Evolutionary conservation across 2,797 vertebrate genomes (phyloP), one percentile per base, ranked within the genome.

Genomic region (Anisognathus igniventris): DNA sequence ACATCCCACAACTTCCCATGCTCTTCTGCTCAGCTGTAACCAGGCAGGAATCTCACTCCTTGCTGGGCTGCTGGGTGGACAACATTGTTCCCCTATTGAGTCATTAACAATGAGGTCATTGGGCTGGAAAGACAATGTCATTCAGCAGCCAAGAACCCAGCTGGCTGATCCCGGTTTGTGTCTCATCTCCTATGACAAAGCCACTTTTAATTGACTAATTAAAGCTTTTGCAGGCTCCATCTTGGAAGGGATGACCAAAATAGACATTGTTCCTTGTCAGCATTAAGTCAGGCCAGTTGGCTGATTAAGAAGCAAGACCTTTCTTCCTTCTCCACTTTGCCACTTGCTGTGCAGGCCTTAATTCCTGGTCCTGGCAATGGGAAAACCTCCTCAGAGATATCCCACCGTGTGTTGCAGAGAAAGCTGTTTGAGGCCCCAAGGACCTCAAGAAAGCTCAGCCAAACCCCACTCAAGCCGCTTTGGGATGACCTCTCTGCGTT

Each of bases 71-170:
- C 95, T 94, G 95, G 92, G 93, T 94, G 93, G 92, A 94, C 96
- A 95, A 73, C 86, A 95, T 95, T 87, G 54, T 96, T 96, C 92
- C 91, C 82, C 89, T 93, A 91, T 91, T 95, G 88, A 96, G 92
- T 96, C 95, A 95, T 61, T 65, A 92, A 94, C 93, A 95, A 93
- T 94, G 93, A 96, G 74, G 93, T 95, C 92, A 95, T 3, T 92
- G 85, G 92, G 75, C 93, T 96, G 94, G 94, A 96, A 95, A 68
- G 93, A 88, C 68, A 95, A 83, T 95, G 94, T 87, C 91, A 92
- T 94, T 96, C 93, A 95, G 86, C 93, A 96, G 93, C 92, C 95
- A 95, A 95, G 95, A 96, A 90, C 88, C 84, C 94, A 95, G 95
- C 94, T 95, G 96, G 81, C 81, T 77, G 92, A 87, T 95, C 92